These are phyloP conservation scores for Smittia sp. DNA, from an alignment of 2,888 invertebrate species.

Conservation along the genomic window DNA sequence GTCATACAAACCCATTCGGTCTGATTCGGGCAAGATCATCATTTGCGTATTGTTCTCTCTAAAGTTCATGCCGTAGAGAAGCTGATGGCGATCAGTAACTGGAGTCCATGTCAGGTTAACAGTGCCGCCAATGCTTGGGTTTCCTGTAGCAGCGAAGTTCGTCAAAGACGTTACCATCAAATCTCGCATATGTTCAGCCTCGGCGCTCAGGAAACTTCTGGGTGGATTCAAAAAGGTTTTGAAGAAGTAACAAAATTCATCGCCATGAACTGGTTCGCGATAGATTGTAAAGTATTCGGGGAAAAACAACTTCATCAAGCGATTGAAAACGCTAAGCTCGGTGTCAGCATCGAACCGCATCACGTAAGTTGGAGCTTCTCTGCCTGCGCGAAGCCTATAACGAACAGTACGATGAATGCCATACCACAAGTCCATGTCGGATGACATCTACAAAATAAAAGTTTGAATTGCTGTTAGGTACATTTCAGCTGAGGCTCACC, in stretches of 20 bases:
- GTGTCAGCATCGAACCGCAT: not conserved
- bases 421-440: too few relatives aligned
- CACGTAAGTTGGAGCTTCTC: not conserved
- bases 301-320: too few relatives aligned
- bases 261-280: not conserved
- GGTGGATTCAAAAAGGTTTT: not conserved
- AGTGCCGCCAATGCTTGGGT: too few relatives aligned
- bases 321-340: not conserved
- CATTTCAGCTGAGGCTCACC: conserved; percentile 48
- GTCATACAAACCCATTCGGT: too few relatives aligned
- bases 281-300: too few relatives aligned
- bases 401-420: conserved; percentile 47
- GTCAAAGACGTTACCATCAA: not conserved
- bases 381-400: not conserved
- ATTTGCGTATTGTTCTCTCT: too few relatives aligned
- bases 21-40: too few relatives aligned
- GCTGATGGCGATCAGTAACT: too few relatives aligned
- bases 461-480: too few relatives aligned
- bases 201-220: not conserved
- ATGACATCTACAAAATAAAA: too few relatives aligned
- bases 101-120: too few relatives aligned
- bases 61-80: too few relatives aligned
- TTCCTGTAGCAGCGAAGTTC: not conserved
- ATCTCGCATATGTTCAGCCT: not conserved
- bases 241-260: not conserved